Conservation (phyloP, 2,888 invertebrate species). For the Cacoxenus indagator region DNA sequence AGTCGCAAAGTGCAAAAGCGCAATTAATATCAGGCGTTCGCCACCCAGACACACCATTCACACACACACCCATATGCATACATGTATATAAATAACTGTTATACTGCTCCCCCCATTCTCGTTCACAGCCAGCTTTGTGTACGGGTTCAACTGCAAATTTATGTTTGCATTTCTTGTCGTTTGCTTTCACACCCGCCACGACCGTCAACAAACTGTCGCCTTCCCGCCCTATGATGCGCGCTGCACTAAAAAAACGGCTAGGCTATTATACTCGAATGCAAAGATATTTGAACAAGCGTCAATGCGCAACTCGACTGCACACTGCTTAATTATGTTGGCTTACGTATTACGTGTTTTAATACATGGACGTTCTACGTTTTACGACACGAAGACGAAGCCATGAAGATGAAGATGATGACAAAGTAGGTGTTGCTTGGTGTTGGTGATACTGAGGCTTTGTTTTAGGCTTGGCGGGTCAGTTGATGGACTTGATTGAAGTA, state of each 20-base stretch:
- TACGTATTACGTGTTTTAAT: too few relatives aligned
- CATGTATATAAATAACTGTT: too few relatives aligned
- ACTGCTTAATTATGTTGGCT: background rate
- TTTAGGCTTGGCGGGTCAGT: too few relatives aligned
- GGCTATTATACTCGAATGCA: background rate
- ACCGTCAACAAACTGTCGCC: background rate
- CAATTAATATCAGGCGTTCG: conserved; percentile 47
- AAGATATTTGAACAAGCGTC: background rate
- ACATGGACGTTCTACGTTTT: too few relatives aligned
- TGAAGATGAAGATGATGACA: too few relatives aligned
- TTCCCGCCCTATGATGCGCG: background rate
- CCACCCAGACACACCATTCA: background rate
- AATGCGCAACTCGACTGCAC: background rate
- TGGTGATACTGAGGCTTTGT: too few relatives aligned
- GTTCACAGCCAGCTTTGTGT: conserved; percentile 34
- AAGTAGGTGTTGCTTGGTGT: too few relatives aligned
- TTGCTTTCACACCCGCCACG: conserved; percentile 30
- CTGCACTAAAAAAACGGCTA: too few relatives aligned
- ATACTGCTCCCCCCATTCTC: background rate
- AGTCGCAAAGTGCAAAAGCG: conserved; percentile 51
- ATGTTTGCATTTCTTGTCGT: conserved; percentile 38
- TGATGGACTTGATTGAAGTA: too few relatives aligned
- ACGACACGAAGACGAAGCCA: too few relatives aligned
- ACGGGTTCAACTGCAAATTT: conserved; percentile 37
- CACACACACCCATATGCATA: background rate